These are phyloP conservation scores for Idaea straminata DNA, from an alignment of 2,888 invertebrate genomes.

Conservation along the genomic window DNA sequence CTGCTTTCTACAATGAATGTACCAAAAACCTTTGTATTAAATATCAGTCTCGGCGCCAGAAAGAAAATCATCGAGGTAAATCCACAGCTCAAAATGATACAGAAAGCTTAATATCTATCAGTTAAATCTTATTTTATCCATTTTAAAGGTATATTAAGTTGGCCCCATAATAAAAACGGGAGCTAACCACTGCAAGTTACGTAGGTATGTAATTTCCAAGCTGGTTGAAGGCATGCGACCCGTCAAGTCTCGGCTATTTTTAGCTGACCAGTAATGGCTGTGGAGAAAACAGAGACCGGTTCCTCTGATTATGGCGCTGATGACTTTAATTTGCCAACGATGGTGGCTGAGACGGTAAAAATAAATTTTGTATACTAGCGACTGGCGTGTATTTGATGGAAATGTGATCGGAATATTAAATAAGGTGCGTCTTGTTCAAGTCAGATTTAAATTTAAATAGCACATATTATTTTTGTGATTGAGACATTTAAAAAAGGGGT, in stretches of 20 bases:
- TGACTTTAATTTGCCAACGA: background rate
- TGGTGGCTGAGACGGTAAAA: background rate
- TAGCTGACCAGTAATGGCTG: conserved; percentile 22
- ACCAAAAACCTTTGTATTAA: too few relatives aligned
- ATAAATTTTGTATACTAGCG: background rate
- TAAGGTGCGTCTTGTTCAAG: background rate
- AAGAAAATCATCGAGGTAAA: too few relatives aligned
- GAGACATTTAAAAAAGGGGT: too few relatives aligned
- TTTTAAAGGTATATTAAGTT: background rate
- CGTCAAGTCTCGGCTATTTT: conserved; percentile 21
- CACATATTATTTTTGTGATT: too few relatives aligned
- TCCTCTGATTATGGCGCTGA: conserved; percentile 3
- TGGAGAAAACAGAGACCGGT: conserved; percentile 28
- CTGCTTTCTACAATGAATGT: too few relatives aligned
- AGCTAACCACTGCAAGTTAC: background rate
- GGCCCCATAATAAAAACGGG: background rate
- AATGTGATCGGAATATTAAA: background rate
- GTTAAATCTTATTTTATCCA: background rate
- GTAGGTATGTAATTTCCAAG: background rate
- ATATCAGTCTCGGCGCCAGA: too few relatives aligned
- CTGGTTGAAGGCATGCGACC: conserved; percentile 10
- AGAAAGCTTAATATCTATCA: background rate
- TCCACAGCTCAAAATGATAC: background rate
- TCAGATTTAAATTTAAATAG: background rate
- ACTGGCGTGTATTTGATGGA: background rate